These are phyloP conservation scores for Pseudocheirus occidentalis DNA, from an alignment of 2,797 vertebrate genomes.

Conservation along the genomic window DNA sequence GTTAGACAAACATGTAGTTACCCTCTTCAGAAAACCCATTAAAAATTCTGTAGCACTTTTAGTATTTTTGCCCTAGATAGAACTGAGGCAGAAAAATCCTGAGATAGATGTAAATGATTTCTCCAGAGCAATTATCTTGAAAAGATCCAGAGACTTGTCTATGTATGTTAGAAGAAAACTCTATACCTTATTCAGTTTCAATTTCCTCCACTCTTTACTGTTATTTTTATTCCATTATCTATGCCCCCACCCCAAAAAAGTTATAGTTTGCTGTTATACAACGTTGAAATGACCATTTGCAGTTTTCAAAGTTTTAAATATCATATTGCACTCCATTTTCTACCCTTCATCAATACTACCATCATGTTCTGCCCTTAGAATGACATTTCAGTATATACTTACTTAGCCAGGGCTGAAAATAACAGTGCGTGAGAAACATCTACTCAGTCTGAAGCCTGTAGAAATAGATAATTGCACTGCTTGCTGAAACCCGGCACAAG, in stretches of 20 bases:
- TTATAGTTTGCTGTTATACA: neutral
- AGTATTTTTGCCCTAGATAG: slow-evolving; percentile 53
- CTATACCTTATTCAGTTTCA: neutral
- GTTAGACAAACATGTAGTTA: slow-evolving; percentile 61
- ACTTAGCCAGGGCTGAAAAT: slow-evolving; percentile 36
- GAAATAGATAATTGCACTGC: slow-evolving; percentile 14
- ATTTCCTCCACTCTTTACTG: neutral
- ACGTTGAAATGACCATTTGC: neutral
- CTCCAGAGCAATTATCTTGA: slow-evolving; percentile 36
- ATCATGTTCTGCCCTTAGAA: slow-evolving; percentile 16
- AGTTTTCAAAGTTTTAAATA: slow-evolving; percentile 19
- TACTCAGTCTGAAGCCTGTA: neutral
- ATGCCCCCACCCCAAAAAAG: neutral
- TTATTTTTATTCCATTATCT: slow-evolving; percentile 17
- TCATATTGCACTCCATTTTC: slow-evolving; percentile 24
- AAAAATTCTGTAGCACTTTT: slow-evolving; percentile 44
- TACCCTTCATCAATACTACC: neutral
- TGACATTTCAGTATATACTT: slow-evolving; percentile 10
- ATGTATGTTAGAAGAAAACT: slow-evolving; percentile 23
- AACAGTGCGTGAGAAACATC: slow-evolving; percentile 1
- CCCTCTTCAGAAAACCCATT: slow-evolving; percentile 51
- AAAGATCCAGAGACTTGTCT: slow-evolving; percentile 8
- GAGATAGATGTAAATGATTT: slow-evolving; percentile 63
- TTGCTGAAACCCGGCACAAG: slow-evolving; percentile 1
- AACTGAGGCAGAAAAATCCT: slow-evolving; percentile 44